Percentiles rank a stretch among this genome's conserved stretches.
These are phyloP conservation scores for Torymus aiolomorphi DNA, from an alignment of 2,888 invertebrate genomes.

Conservation along the genomic window DNA sequence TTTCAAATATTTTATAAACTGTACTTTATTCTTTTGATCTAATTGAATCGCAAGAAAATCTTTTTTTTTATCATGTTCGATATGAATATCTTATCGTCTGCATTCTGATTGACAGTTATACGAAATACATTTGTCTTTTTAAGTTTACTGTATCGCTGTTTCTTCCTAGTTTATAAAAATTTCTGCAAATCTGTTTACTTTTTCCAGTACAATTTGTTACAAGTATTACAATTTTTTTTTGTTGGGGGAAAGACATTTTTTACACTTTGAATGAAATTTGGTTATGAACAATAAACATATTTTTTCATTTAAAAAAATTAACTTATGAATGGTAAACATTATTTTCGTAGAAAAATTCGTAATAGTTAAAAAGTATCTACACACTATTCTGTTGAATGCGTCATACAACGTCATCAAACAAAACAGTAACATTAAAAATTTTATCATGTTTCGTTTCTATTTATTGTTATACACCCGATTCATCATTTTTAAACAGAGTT, in stretches of 20 bases:
- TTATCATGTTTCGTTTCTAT: constrained; percentile 30
- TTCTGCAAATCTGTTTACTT: too few species aligned
- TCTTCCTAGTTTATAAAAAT: too few species aligned
- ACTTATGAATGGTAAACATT: constrained; percentile 5
- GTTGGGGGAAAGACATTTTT: too few species aligned
- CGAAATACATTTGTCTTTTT: not conserved
- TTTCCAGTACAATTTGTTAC: too few species aligned
- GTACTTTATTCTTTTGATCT: not conserved
- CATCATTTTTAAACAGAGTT: not conserved
- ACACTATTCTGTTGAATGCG: not conserved
- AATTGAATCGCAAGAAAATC: not conserved
- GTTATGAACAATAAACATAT: too few species aligned
- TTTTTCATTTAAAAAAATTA: constrained; percentile 20
- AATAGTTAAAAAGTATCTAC: constrained; percentile 36
- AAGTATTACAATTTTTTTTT: not conserved
- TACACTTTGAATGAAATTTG: too few species aligned
- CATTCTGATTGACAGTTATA: constrained; percentile 24
- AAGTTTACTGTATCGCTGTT: too few species aligned
- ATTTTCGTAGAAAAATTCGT: constrained; percentile 35
- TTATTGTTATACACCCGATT: constrained; percentile 31
- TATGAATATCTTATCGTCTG: constrained; percentile 20
- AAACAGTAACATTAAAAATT: constrained; percentile 39
- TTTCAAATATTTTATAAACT: not conserved
- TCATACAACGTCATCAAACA: constrained; percentile 11
- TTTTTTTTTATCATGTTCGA: constrained; percentile 10